Evolutionary conservation across 1,140 invertebrate species (phyloP), one percentile per base, ranked within the genome.

Genomic region (Whitmania pigra): DNA sequence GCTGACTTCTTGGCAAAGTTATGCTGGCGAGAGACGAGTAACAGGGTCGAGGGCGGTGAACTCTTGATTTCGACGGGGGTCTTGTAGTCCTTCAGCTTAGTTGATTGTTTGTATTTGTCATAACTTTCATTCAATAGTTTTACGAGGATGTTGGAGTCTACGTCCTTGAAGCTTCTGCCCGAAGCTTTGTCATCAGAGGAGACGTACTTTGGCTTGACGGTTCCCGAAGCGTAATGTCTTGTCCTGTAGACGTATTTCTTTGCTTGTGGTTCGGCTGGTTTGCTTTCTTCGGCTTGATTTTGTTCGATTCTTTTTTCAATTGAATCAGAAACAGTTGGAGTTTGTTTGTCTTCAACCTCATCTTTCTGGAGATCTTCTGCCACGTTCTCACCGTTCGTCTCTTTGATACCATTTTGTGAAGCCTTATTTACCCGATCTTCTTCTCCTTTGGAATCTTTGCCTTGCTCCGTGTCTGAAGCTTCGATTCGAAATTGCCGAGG

Each of bases 101-200:
- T 63, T 13, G 57, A 22, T 13, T 31, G 22, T 17, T 63, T 63
- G 57, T 63, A 63, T 63, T 63, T 63, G 29, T n/a, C 57, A 18
- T 63, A 63, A 31, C 57, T 63, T 63, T 63, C 57, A n/a, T 63
- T 63, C 22, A 63, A 31, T 63, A 31, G 9, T 25, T 31, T 63
- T n/a, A 63, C 57, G 29, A 63, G 22, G 11, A 63, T 31, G 57
- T 63, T n/a, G 7, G 57, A 31, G 29, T 63, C 57, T 25, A 63
- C 57, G 11, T 63, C 18, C 18, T 31, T 63, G 18, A 63, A 25
- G 29, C 22, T 4, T 63, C 29, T 49, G 43, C 43, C 9, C 2
- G 43, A 49, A 49, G 13, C 11, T 49, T 49, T 49, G 43, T 49
- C 22, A 13, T 25, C 22, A 6, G 57, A 25, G 22, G 57, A 7